Conservation (phyloP, 2,797 vertebrate species). For the Calcarius lapponicus region DNA sequence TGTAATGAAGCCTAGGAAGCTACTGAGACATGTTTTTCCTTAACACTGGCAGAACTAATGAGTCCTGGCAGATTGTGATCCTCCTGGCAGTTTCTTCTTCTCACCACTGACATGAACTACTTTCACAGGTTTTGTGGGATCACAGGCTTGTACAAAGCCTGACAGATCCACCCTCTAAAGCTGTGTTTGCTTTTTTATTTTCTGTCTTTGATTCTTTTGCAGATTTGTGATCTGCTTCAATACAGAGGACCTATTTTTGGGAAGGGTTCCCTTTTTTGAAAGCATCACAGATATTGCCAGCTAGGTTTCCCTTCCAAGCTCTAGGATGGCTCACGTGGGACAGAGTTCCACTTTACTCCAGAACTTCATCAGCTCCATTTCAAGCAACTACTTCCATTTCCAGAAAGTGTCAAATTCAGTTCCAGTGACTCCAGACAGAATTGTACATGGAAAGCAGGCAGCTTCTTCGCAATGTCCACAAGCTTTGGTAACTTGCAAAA, state of each 20-base stretch:
- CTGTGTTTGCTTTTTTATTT: neutral
- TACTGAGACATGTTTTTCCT: neutral
- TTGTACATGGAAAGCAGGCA: neutral
- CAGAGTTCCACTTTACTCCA: neutral
- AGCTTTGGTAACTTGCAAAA: neutral
- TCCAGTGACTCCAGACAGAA: neutral
- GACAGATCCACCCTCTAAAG: neutral
- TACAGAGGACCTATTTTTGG: neutral
- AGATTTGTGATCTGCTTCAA: neutral
- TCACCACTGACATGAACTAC: neutral
- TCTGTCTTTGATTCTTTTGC: neutral
- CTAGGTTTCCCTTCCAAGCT: neutral
- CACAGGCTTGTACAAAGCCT: neutral
- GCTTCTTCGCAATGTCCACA: neutral
- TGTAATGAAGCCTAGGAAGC: neutral
- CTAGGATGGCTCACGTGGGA: fast-evolving
- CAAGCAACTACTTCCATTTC: neutral
- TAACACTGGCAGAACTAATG: neutral
- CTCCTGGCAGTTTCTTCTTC: neutral
- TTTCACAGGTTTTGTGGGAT: neutral
- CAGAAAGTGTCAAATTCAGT: neutral
- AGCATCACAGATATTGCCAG: neutral
- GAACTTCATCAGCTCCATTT: neutral
- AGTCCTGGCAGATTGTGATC: neutral
- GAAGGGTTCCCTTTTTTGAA: neutral